phyloP scores from a whole-genome alignment of 30 jellyfish, hydroid and myxozoan genomes.

The Aurelia aurita complex sp. Pacific region DNA sequence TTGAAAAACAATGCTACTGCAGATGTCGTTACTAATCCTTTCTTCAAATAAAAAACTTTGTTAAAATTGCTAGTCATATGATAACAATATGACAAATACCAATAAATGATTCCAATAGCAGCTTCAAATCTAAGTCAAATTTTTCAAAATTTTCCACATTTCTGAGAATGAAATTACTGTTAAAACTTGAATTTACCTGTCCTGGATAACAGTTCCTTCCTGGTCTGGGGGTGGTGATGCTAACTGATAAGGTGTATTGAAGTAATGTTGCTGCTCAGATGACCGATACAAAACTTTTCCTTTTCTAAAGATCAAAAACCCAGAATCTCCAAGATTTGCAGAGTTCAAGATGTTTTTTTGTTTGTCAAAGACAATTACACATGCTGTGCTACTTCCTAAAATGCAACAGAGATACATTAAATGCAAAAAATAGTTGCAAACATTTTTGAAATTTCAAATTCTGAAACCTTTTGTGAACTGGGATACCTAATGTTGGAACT shows the following conservation, averaged over 20 bases:
- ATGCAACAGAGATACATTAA: neutral
- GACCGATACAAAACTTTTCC: constrained; percentile 64
- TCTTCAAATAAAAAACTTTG: too few relatives aligned
- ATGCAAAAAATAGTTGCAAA: too few relatives aligned
- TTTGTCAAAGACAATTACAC: constrained; percentile 79
- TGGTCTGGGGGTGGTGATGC: constrained; percentile 86
- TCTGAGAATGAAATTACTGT: neutral
- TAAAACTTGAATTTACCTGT: constrained; percentile 37
- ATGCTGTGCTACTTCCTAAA: constrained; percentile 86
- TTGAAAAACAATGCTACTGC: too few relatives aligned
- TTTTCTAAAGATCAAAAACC: constrained; percentile 60
- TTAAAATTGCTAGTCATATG: too few relatives aligned
- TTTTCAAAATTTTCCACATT: neutral
- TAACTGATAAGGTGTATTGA: constrained; percentile 81
- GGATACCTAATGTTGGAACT: too few relatives aligned
- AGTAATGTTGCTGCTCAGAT: constrained; percentile 77
- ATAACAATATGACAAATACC: too few relatives aligned
- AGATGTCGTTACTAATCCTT: too few relatives aligned
- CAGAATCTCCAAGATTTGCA: constrained; percentile 88
- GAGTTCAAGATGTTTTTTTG: constrained; percentile 46
- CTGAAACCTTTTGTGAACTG: too few relatives aligned
- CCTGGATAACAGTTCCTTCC: constrained; percentile 78
- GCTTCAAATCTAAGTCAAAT: neutral
- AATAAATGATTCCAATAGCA: too few relatives aligned
- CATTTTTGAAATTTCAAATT: too few relatives aligned